phyloP scores from a whole-genome alignment of 1,140 invertebrate genomes.

The Drosophila oshimai region DNA sequence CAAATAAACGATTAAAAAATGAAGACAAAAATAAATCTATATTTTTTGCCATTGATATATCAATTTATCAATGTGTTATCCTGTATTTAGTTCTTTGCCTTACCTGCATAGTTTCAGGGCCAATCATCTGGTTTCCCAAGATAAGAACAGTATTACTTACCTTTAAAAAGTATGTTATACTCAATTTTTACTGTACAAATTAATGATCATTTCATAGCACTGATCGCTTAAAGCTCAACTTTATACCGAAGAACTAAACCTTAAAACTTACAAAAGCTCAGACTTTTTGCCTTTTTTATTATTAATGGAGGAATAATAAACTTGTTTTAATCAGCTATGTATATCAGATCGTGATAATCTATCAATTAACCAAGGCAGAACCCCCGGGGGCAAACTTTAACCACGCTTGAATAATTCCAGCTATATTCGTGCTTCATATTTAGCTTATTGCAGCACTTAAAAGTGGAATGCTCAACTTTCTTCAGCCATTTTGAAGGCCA shows the following conservation, averaged over 20 bases:
- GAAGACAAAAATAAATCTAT: too few relatives aligned
- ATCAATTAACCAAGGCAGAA: conserved; percentile 26
- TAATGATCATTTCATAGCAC: background rate
- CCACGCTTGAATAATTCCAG: conserved; percentile 27
- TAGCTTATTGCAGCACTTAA: conserved; percentile 45
- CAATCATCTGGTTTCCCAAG: too few relatives aligned
- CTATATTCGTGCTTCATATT: conserved; percentile 1
- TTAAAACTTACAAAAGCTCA: conserved; percentile 3
- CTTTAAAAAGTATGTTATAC: background rate
- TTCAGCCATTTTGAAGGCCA: conserved; percentile 45
- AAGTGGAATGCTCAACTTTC: conserved; percentile 43
- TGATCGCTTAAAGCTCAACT: background rate
- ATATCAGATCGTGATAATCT: conserved; percentile 31
- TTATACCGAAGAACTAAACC: conserved; percentile 5
- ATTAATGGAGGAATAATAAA: conserved; percentile 6
- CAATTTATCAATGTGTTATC: too few relatives aligned
- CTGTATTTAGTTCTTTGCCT: too few relatives aligned
- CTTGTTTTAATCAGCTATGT: conserved; percentile 25
- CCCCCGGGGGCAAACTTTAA: conserved; percentile 17
- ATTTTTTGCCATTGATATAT: too few relatives aligned
- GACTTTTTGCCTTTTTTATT: background rate
- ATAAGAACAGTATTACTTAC: too few relatives aligned
- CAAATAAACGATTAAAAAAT: too few relatives aligned
- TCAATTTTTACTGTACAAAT: background rate
- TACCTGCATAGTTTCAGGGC: too few relatives aligned